Conservation (phyloP, 2,888 invertebrate species). For the Xylocampa areola region DNA sequence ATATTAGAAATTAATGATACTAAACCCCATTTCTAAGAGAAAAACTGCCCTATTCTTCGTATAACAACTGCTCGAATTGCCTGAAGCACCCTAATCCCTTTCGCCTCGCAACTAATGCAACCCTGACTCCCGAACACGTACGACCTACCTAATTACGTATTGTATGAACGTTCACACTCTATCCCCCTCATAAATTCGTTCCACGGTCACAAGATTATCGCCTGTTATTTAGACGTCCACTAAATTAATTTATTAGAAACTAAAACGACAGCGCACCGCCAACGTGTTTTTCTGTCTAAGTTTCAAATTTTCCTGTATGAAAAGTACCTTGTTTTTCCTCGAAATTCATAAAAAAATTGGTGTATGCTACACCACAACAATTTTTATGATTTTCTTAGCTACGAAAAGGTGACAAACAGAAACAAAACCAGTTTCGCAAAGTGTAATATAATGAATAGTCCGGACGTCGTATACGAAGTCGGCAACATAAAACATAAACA, state of each 20-base stretch:
- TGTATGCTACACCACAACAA: too few relatives aligned
- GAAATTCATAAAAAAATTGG: too few relatives aligned
- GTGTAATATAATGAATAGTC: too few relatives aligned
- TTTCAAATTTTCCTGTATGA: too few relatives aligned
- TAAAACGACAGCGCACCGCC: too few relatives aligned
- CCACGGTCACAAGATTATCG: conserved; percentile 60
- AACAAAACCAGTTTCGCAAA: too few relatives aligned
- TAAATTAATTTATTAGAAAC: conserved; percentile 43
- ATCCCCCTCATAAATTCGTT: conserved; percentile 56
- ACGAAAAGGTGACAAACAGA: too few relatives aligned
- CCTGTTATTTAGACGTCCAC: conserved; percentile 46
- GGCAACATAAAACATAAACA: too few relatives aligned
- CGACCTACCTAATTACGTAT: conserved; percentile 62
- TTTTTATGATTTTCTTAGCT: too few relatives aligned
- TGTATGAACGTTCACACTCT: conserved; percentile 54
- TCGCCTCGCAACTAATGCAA: conserved; percentile 41
- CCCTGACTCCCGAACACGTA: conserved; percentile 60
- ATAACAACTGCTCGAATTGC: conserved; percentile 3
- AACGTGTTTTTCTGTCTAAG: too few relatives aligned
- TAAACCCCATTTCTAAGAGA: not conserved
- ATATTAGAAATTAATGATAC: conserved; percentile 1
- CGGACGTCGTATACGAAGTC: too few relatives aligned
- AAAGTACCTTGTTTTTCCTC: too few relatives aligned
- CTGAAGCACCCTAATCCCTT: conserved; percentile 15
- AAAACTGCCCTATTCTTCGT: not conserved